Evolutionary conservation across 2,888 invertebrate genomes (phyloP).

Genomic region (Diogma glabrata): DNA sequence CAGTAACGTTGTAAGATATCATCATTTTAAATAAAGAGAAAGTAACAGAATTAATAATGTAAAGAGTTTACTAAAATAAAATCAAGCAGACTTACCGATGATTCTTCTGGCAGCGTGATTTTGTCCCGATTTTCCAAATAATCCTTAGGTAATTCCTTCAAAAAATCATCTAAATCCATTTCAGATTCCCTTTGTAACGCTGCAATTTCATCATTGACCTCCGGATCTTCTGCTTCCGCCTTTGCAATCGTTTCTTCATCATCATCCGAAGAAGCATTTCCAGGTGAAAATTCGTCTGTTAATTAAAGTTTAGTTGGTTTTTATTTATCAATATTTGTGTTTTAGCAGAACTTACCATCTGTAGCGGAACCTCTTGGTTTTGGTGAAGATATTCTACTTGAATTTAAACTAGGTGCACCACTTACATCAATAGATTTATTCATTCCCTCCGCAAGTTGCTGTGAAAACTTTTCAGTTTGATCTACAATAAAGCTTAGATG

Average conservation of each 20-base stretch:
- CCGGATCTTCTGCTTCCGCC: conserved; percentile 56
- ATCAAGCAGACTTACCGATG: background rate
- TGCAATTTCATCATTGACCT: conserved; percentile 62
- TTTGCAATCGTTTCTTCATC: conserved; percentile 92
- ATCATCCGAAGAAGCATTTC: conserved; percentile 61
- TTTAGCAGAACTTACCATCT: conserved; percentile 37
- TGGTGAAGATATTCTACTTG: conserved; percentile 39
- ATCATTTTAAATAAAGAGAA: too few relatives aligned
- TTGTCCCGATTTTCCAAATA: conserved; percentile 60
- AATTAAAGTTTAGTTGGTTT: background rate
- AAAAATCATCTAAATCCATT: conserved; percentile 76
- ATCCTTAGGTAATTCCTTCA: conserved; percentile 67
- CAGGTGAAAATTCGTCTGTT: conserved; percentile 74
- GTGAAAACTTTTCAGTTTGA: conserved; percentile 95
- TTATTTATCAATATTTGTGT: too few relatives aligned
- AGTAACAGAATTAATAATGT: too few relatives aligned
- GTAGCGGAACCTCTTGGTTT: conserved; percentile 30
- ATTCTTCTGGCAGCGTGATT: conserved; percentile 33
- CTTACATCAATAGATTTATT: conserved; percentile 40
- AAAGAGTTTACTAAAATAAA: too few relatives aligned
- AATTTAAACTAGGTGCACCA: conserved; percentile 37
- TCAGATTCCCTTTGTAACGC: conserved; percentile 80
- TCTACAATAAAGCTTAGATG: conserved; percentile 97
- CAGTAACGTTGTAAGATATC: too few relatives aligned
- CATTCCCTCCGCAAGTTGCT: conserved; percentile 77